Percentiles rank a stretch among this genome's conserved stretches.
Evolutionary conservation across 2,113 vertebrate species (phyloP).

Genomic region (Gallinago paraguaiae): DNA sequence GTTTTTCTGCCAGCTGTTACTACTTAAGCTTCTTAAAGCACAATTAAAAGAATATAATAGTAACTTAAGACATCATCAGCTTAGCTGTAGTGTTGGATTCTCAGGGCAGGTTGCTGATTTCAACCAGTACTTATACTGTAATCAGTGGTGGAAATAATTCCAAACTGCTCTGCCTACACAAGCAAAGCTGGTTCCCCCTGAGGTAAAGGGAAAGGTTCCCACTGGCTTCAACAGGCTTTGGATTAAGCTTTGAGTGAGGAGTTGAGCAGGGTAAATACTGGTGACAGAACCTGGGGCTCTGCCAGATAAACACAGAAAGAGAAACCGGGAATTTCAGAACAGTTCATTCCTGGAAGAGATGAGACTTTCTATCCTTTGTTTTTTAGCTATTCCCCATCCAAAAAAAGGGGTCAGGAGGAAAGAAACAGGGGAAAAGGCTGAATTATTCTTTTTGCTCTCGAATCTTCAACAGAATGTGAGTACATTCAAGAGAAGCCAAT

Average conservation of each 20-base stretch:
- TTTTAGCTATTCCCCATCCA: neutral
- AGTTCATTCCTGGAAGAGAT: constrained; percentile 32
- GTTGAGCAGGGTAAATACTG: neutral
- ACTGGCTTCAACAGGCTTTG: constrained; percentile 43
- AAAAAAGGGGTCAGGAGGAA: neutral
- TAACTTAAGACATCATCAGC: constrained; percentile 10
- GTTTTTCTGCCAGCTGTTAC: constrained; percentile 55
- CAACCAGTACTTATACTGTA: neutral
- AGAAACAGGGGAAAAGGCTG: neutral
- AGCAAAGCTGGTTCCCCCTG: constrained; percentile 16
- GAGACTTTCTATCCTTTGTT: constrained; percentile 1
- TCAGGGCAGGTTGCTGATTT: constrained; percentile 26
- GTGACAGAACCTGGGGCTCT: constrained; percentile 25
- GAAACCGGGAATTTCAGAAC: constrained; percentile 37
- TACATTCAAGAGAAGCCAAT: neutral
- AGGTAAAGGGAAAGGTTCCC: constrained; percentile 50
- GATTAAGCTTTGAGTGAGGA: constrained; percentile 40
- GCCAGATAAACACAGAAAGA: constrained; percentile 45
- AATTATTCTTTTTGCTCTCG: neutral
- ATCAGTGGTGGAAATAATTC: constrained; percentile 45
- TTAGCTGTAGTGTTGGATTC: neutral
- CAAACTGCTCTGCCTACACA: constrained; percentile 54
- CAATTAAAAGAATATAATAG: neutral
- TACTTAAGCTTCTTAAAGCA: constrained; percentile 46
- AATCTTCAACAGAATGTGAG: neutral